Conservation (phyloP, 1,140 invertebrate genomes). For the Ceratina calcarata region DNA sequence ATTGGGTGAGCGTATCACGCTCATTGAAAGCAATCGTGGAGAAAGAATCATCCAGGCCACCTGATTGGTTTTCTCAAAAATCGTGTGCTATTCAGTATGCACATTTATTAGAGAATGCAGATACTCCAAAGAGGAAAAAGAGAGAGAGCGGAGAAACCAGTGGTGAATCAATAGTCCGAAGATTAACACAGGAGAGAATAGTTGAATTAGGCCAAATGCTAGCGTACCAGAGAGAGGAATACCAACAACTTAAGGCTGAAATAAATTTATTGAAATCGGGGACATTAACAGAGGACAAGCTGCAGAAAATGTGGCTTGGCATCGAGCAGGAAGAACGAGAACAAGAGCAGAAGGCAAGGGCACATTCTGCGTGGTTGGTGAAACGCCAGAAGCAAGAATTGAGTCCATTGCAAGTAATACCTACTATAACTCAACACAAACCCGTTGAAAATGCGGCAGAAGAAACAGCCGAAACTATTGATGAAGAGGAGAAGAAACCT, state of each 20-base stretch:
- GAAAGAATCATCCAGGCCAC: conserved; percentile 83
- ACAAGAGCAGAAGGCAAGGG: conserved; percentile 84
- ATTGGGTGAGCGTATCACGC: conserved; percentile 95
- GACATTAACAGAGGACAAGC: conserved; percentile 83
- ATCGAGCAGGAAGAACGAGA: conserved; percentile 87
- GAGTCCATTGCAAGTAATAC: conserved; percentile 44
- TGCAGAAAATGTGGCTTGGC: conserved; percentile 86
- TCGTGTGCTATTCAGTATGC: conserved; percentile 95
- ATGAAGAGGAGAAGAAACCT: conserved; percentile 72
- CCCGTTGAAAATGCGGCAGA: conserved; percentile 65
- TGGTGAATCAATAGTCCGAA: conserved; percentile 89
- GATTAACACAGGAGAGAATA: conserved; percentile 89
- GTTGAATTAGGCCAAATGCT: conserved; percentile 88
- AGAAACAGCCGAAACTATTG: conserved; percentile 51
- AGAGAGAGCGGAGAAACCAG: conserved; percentile 88
- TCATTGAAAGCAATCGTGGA: conserved; percentile 87
- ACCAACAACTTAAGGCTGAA: conserved; percentile 86
- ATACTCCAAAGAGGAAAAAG: conserved; percentile 93
- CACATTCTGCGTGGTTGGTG: conserved; percentile 85
- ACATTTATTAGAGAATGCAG: conserved; percentile 89
- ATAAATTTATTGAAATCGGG: conserved; percentile 82
- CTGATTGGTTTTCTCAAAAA: conserved; percentile 95
- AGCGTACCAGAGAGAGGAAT: conserved; percentile 85
- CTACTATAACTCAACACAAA: conserved; percentile 44
- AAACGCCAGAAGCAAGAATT: conserved; percentile 83